Evolutionary conservation across 2,797 vertebrate species (phyloP).

Genomic region (Sebastes kiyomatsui): DNA sequence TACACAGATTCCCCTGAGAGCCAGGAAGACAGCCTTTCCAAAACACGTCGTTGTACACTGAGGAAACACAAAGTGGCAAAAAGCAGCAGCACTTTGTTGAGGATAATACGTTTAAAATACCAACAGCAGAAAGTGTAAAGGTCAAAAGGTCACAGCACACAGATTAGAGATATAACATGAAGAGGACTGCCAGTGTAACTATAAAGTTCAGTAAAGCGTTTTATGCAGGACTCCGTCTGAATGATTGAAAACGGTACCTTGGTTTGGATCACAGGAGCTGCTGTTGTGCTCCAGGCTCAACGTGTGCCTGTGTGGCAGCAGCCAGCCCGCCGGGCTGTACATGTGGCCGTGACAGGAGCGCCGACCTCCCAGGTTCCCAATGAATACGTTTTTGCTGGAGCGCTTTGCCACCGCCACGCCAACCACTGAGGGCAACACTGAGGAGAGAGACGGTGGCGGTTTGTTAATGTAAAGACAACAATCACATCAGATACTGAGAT

Average conservation of each 20-base stretch:
- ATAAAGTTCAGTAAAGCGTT: background rate
- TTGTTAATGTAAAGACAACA: background rate
- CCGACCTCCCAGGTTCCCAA: constrained; percentile 82
- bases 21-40: constrained; percentile 95
- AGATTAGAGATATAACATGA: background rate
- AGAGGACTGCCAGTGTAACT: background rate
- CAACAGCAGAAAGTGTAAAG: background rate
- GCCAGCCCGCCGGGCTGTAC: constrained; percentile 92
- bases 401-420: constrained; percentile 85
- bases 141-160: background rate
- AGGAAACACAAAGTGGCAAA: constrained; percentile 10
- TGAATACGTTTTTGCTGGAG: constrained; percentile 79
- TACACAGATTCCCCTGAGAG: constrained; percentile 87
- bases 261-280: constrained; percentile 84
- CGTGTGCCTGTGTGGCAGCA: constrained; percentile 83
- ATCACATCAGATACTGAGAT: background rate
- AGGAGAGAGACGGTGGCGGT: background rate
- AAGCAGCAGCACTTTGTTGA: background rate
- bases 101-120: background rate
- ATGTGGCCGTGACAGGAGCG: constrained; percentile 89
- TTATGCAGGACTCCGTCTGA: background rate
- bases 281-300: constrained; percentile 74
- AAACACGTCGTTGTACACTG: constrained; percentile 87
- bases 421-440: constrained; percentile 82
- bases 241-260: constrained; percentile 74